phyloP scores from a whole-genome alignment of 2,113 vertebrate species.

The Anguilla japonica region DNA sequence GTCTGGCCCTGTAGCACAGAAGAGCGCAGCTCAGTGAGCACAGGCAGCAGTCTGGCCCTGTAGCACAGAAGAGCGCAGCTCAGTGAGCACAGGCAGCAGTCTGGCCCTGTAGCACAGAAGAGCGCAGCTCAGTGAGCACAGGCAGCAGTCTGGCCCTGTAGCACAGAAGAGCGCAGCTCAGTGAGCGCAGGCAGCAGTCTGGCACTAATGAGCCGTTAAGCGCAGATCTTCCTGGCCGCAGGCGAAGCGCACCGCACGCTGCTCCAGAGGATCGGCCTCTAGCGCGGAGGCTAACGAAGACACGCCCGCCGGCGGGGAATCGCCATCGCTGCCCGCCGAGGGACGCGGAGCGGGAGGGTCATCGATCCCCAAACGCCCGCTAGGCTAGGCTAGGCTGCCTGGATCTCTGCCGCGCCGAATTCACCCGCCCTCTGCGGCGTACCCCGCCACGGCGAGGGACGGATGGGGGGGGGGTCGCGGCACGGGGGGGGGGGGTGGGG shows the following conservation, averaged over 20 bases:
- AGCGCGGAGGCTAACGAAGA: neutral
- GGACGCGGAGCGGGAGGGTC: neutral
- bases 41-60: neutral
- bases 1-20: no score
- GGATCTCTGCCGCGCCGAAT: neutral
- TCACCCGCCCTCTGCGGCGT: neutral
- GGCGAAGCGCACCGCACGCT: neutral
- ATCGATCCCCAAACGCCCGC: neutral
- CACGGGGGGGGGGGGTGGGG: neutral
- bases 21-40: no score
- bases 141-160: no score
- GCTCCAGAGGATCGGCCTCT: neutral
- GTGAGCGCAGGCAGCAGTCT: neutral
- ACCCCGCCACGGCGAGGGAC: neutral
- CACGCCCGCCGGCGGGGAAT: neutral
- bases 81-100: neutral
- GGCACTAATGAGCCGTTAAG: neutral
- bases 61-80: no score
- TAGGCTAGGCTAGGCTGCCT: neutral
- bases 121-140: neutral
- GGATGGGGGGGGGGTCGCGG: neutral
- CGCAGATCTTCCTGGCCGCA: neutral
- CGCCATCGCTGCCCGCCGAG: neutral
- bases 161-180: no score
- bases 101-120: no score